Conservation (phyloP, 2,797 vertebrate genomes). For the Eupleurogrammus muticus region DNA sequence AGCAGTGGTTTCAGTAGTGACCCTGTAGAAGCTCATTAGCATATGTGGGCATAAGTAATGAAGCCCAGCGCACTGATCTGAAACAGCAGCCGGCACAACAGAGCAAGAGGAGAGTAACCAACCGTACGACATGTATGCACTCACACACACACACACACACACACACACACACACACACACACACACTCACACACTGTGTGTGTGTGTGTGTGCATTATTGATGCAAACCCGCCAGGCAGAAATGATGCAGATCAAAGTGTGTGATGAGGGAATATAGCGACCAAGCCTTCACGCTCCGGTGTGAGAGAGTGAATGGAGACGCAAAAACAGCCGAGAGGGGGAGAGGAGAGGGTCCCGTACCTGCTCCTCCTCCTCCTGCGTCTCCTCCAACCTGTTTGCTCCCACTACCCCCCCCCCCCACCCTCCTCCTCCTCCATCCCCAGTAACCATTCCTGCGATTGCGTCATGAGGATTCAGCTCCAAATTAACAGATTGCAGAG, state of each 20-base stretch:
- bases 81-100: constrained; percentile 66
- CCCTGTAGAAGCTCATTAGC: constrained; percentile 62
- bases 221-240: constrained; percentile 62
- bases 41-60: constrained; percentile 64
- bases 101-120: constrained; percentile 53
- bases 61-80: constrained; percentile 55
- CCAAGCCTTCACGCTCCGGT: constrained; percentile 26
- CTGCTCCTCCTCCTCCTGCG: constrained; percentile 23
- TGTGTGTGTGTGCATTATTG: constrained; percentile 72
- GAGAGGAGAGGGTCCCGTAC: neutral
- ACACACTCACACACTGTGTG: constrained; percentile 51
- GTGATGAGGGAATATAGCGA: constrained; percentile 61
- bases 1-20: constrained; percentile 30
- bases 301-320: neutral
- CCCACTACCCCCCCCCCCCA: neutral
- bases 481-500: constrained; percentile 80
- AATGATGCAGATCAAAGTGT: constrained; percentile 76
- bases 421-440: constrained; percentile 29
- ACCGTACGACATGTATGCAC: constrained; percentile 38
- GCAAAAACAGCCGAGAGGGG: constrained; percentile 2
- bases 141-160: constrained; percentile 38
- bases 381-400: constrained; percentile 46
- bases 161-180: constrained; percentile 38
- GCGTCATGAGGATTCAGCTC: constrained; percentile 63
- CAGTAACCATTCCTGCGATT: constrained; percentile 42